Evolutionary conservation across 1,140 invertebrate genomes (phyloP), one percentile per base, ranked within the genome.

Genomic region (Atta colombica): DNA sequence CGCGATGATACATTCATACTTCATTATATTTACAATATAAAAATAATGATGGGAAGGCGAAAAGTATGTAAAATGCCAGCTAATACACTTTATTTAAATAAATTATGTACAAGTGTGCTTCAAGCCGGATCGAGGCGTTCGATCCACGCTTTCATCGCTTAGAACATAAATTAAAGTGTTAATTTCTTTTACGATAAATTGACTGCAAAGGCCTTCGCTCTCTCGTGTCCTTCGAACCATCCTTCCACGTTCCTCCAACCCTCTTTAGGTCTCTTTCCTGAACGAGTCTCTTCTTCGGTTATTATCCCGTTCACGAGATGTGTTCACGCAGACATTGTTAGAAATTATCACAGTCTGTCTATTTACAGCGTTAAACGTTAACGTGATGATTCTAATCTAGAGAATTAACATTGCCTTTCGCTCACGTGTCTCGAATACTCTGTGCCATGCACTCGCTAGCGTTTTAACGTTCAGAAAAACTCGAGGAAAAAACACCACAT

Each of bases 311-410:
- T 80, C 55, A 78, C 63, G 77, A 66, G 21, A 53, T 25, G 39
- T 18, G 21, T 87, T 75, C 35, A 35, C 68, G 68, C 93, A 93
- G 92, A 94, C 93, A 92, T 94, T 94, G 94, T 95, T 93, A 92
- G 94, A 94, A 74, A 95, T 95, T 95, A 95, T 95, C 95, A 95
- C 95, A 95, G 95, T 95, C 94, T 95, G 94, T 95, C 92, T 95
- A 95, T 95, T 94, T 95, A 95, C 94, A 95, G 94, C 93, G 69
- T 95, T 95, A 94, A 87, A 88, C 65, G 65, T 88, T 93, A 91
- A 88, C 88, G 51, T 66, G 88, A 88, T 72, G 84, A 75, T 69
- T 65, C 75, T 86, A 87, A 87, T 80, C 85, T 91, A 85, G 77
- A 90, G 86, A 89, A 85, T 81, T 87, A 71, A 81, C 16, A 51